Conservation (phyloP, 2,888 invertebrate genomes). For the Pycnomerus fuliginosus region DNA sequence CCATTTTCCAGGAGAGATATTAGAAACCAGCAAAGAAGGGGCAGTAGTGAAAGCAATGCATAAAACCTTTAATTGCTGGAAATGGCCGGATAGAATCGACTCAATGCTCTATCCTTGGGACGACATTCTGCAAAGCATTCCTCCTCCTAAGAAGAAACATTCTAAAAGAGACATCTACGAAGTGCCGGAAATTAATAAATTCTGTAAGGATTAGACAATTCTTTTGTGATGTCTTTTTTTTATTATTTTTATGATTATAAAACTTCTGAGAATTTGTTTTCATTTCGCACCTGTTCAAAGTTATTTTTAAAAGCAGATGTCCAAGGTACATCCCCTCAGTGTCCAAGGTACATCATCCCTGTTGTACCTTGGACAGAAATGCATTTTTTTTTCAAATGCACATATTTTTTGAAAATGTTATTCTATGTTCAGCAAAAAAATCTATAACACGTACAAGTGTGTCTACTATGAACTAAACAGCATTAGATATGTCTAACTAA, state of each 20-base stretch:
- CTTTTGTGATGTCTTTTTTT: too few relatives aligned
- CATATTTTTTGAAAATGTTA: too few relatives aligned
- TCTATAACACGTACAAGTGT: background rate
- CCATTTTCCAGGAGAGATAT: slow-evolving; percentile 12
- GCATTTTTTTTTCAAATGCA: background rate
- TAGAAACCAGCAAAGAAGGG: slow-evolving; percentile 5
- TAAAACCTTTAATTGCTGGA: slow-evolving; percentile 19
- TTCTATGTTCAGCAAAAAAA: background rate
- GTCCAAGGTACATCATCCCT: slow-evolving; percentile 1
- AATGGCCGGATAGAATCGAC: slow-evolving; percentile 19
- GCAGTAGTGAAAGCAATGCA: slow-evolving; percentile 16
- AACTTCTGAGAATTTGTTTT: background rate
- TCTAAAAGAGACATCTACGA: background rate
- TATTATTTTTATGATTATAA: background rate
- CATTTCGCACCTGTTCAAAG: background rate
- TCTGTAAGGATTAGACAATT: too few relatives aligned
- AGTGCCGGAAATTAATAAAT: background rate
- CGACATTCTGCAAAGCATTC: slow-evolving; percentile 12
- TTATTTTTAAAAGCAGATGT: background rate
- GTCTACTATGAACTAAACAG: background rate
- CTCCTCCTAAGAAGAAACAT: slow-evolving; percentile 11
- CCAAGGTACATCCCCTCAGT: background rate
- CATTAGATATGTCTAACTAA: background rate
- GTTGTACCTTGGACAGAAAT: slow-evolving; percentile 2
- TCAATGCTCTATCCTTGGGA: slow-evolving; percentile 8